Conservation (phyloP, 2,888 invertebrate genomes). For the Osmoderma eremita region DNA sequence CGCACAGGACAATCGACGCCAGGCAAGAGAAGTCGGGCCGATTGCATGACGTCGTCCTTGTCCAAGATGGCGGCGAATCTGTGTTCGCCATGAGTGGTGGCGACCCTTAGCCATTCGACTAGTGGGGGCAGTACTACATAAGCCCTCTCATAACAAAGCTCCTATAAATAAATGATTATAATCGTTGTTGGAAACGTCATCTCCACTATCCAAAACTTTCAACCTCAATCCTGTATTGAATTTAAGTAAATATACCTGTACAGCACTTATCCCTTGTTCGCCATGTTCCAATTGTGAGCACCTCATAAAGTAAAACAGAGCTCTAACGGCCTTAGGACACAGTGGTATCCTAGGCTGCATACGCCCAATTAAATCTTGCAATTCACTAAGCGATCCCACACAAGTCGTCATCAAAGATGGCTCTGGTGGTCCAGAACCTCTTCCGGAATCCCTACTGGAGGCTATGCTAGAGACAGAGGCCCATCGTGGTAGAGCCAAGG, state of each 20-base stretch:
- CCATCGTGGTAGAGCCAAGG: slow-evolving; percentile 86
- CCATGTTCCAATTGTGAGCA: slow-evolving; percentile 79
- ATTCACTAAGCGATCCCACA: slow-evolving; percentile 83
- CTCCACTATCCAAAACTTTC: no score
- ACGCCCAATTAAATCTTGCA: slow-evolving; percentile 78
- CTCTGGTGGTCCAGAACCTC: slow-evolving; percentile 66
- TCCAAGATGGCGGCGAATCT: slow-evolving; percentile 79
- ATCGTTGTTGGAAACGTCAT: neutral
- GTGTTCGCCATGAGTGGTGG: slow-evolving; percentile 84
- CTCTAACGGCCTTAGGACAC: slow-evolving; percentile 78
- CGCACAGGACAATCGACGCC: slow-evolving; percentile 90
- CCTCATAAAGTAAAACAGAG: slow-evolving; percentile 91
- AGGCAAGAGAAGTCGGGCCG: slow-evolving; percentile 84
- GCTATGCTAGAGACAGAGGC: slow-evolving; percentile 65
- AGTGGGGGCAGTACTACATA: slow-evolving; percentile 89
- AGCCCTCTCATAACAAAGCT: slow-evolving; percentile 86
- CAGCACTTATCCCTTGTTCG: slow-evolving; percentile 57
- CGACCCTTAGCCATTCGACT: slow-evolving; percentile 90
- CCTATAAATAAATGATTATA: slow-evolving; percentile 63
- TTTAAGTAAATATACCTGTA: slow-evolving; percentile 54
- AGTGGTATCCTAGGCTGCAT: slow-evolving; percentile 65
- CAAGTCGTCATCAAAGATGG: slow-evolving; percentile 86
- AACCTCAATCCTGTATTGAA: no score
- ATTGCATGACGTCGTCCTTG: slow-evolving; percentile 87
- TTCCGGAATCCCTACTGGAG: slow-evolving; percentile 63